A percentile compares a stretch with the other conserved stretches of the same genome.
Evolutionary conservation across 1,140 invertebrate genomes (phyloP).

Genomic region (Eriosoma lanigerum): DNA sequence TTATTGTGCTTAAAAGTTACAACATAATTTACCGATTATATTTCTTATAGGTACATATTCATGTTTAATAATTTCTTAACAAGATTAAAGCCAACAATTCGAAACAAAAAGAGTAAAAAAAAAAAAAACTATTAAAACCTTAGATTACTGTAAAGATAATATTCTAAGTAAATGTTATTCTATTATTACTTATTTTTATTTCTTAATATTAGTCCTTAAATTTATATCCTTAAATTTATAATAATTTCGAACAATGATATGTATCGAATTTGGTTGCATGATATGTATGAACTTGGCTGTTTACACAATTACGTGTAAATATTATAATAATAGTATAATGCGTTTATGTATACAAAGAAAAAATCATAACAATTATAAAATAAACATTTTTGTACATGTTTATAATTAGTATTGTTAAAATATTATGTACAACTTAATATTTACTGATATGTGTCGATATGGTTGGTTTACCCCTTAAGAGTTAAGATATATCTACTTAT

Average conservation of each 20-base stretch:
- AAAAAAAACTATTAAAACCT: not conserved
- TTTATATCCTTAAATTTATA: conserved; percentile 9
- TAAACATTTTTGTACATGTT: conserved; percentile 42
- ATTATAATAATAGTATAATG: conserved; percentile 15
- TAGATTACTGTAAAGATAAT: not conserved
- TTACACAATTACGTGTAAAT: conserved; percentile 43
- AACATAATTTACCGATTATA: not conserved
- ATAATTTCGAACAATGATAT: conserved; percentile 52
- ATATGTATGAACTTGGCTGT: conserved; percentile 50
- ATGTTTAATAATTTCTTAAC: not conserved
- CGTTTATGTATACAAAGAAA: not conserved
- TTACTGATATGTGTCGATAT: conserved; percentile 47
- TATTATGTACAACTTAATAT: conserved; percentile 44
- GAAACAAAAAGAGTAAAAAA: too few relatives aligned
- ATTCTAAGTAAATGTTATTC: not conserved
- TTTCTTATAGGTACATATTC: too few relatives aligned
- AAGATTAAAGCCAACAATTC: not conserved
- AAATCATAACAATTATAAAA: conserved; percentile 21
- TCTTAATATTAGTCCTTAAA: conserved; percentile 24
- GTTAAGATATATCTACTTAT: conserved; percentile 1
- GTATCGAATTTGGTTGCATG: conserved; percentile 48
- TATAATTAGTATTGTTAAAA: conserved; percentile 22
- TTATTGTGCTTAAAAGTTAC: not conserved
- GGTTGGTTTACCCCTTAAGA: conserved; percentile 36
- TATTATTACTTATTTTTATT: conserved; percentile 17